Evolutionary conservation across 2,797 vertebrate genomes (phyloP), one percentile per base, ranked within the genome.

Genomic region (Phoxinus dragarum): DNA sequence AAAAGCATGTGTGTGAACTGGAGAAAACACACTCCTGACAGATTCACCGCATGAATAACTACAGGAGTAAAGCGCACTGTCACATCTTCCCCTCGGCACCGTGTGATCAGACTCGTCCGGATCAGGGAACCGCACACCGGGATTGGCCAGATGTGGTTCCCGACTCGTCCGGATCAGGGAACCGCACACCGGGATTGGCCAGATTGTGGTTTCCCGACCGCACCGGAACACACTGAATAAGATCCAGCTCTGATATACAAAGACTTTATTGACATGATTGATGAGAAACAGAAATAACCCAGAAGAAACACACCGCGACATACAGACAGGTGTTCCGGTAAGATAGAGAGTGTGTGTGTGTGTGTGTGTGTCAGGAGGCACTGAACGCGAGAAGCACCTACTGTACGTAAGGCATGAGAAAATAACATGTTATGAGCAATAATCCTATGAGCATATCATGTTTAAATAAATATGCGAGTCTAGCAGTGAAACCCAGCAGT

Each of bases 251-350:
- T 49, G 19, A 47, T 23, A n/a, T 88, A 85, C 86, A 91, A 87
- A 87, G 69, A 36, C 85, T 93, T 77, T 77, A 90, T 88, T 88
- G 88, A 86, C 73, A 86, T 86, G 92, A 92, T 36, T 86, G 92
- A 92, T 36, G 87, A 82, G 90, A 36, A 44, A 34, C 14, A 83
- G 72, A 90, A 93, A 93, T 89, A 89, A 90, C 68, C 74, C 80
- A 64, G 59, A 31, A 27, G 11, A 64, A 64, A 31, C 88, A 42
- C 79, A 40, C 52, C 17, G 23, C 23, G 54, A 3, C 54, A 9
- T 54, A 54, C 17, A 54, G 52, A 21, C 21, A 17, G 64, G 31
- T 9, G n/a, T 16, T 12, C 31, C 17, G 3, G 34, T 9, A 38
- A 6, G 23, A 1, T 9, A 5, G 17, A 9, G 11, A 3, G 11